These are phyloP conservation scores for Eupithecia abbreviata DNA, from an alignment of 2,888 invertebrate species.

Conservation along the genomic window DNA sequence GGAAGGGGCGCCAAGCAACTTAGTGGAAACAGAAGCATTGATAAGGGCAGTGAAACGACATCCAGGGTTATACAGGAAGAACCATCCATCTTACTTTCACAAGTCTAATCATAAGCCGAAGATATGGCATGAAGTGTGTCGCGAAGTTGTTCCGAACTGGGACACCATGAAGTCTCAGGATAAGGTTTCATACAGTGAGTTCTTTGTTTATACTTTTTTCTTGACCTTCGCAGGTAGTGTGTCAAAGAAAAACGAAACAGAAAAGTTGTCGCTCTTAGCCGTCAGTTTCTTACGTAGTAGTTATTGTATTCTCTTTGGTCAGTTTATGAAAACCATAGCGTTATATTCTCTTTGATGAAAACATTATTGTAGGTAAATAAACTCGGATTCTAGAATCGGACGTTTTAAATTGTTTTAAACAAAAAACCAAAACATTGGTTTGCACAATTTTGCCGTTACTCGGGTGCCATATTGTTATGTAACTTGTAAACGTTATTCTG, in stretches of 20 bases:
- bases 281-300: no score
- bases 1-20: conserved; percentile 45
- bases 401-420: neutral
- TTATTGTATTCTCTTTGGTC: no score
- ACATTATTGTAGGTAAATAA: neutral
- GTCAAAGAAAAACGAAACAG: neutral
- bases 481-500: neutral
- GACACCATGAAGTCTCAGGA: conserved; percentile 54
- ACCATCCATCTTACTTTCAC: conserved; percentile 54
- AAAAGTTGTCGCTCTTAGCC: no score
- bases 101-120: conserved; percentile 57
- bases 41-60: conserved; percentile 59
- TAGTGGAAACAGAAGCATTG: conserved; percentile 54
- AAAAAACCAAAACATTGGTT: neutral
- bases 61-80: conserved; percentile 59
- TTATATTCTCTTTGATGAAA: neutral
- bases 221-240: neutral
- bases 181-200: conserved; percentile 49
- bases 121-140: conserved; percentile 61
- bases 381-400: no score
- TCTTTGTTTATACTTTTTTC: conserved; percentile 6
- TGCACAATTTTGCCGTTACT: neutral
- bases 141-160: conserved; percentile 58
- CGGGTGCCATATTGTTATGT: neutral
- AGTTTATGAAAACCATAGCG: no score